Conservation (phyloP, 2,888 invertebrate species). For the Sarcophaga variegata region DNA sequence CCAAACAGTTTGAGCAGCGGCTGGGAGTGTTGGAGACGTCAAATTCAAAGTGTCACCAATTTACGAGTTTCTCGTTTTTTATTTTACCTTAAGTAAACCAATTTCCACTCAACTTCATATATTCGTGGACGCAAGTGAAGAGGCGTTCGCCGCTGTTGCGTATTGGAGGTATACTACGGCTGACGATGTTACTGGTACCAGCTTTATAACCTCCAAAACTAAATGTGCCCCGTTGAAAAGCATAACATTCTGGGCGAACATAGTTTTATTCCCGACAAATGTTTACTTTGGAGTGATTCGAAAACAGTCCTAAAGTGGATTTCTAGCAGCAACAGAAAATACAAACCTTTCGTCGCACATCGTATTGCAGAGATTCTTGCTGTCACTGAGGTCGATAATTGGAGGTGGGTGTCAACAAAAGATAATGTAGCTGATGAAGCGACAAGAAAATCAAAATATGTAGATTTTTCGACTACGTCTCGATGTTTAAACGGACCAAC, state of each 20-base stretch:
- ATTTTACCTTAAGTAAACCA: slow-evolving; percentile 16
- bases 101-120: slow-evolving; percentile 40
- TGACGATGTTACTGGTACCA: slow-evolving; percentile 6
- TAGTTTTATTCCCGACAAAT: not conserved
- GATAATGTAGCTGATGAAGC: slow-evolving; percentile 11
- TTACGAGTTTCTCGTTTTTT: slow-evolving; percentile 36
- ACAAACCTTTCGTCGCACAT: slow-evolving; percentile 33
- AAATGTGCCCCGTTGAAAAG: slow-evolving; percentile 51
- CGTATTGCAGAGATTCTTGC: slow-evolving; percentile 12
- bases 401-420: slow-evolving; percentile 14
- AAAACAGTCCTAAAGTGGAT: slow-evolving; percentile 46
- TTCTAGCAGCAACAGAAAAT: not conserved
- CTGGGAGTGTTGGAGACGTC: slow-evolving; percentile 44
- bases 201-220: slow-evolving; percentile 44
- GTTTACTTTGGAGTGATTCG: slow-evolving; percentile 29
- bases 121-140: slow-evolving; percentile 53
- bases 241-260: slow-evolving; percentile 14
- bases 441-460: not conserved
- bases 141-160: slow-evolving; percentile 41
- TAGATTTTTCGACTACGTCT: slow-evolving; percentile 36
- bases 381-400: not conserved
- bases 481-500: slow-evolving; percentile 35
- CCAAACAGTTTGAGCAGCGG: slow-evolving; percentile 18
- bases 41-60: not conserved
- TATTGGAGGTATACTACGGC: slow-evolving; percentile 31